A percentile compares a stretch with the other conserved stretches of the same genome.
Conservation (phyloP, 23 tunicate species). For the Aplidium turbinatum region DNA sequence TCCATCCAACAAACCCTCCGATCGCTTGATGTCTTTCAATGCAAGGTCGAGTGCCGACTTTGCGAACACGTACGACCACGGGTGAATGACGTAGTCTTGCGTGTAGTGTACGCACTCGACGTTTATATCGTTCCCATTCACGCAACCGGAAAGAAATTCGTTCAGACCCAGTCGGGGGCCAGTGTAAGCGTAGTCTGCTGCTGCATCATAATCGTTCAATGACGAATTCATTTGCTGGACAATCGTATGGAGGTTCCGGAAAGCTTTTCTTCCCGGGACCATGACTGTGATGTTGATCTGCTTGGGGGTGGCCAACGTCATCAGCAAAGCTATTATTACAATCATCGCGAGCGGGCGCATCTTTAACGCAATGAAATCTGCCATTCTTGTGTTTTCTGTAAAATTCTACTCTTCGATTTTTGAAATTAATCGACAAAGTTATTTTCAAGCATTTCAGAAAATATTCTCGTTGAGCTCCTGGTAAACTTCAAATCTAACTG, state of each 20-base stretch:
- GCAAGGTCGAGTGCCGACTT: conserved; percentile 84
- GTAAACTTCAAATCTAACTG: no score
- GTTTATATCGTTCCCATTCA: background rate
- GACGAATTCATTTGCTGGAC: background rate
- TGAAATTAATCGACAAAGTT: no score
- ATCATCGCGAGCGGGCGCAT: no score
- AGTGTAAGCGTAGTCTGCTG: conserved; percentile 4
- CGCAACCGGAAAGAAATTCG: background rate
- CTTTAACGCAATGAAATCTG: no score
- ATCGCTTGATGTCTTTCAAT: conserved; percentile 34
- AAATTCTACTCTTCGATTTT: no score
- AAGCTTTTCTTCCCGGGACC: conserved; percentile 66
- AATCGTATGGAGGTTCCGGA: conserved; percentile 9
- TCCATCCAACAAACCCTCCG: conserved; percentile 37
- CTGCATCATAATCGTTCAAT: background rate
- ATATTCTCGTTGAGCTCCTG: no score
- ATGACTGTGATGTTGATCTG: conserved; percentile 65
- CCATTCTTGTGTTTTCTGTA: no score
- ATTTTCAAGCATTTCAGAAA: no score
- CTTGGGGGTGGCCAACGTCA: no score
- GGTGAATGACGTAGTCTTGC: conserved; percentile 39
- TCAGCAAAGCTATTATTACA: no score
- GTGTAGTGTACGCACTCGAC: conserved; percentile 11
- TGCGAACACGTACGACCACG: conserved; percentile 79
- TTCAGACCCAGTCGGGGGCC: no score